A percentile compares a stretch with the other conserved stretches of the same genome.
phyloP scores from a whole-genome alignment of 2,888 invertebrate genomes.

The Escarpia spicata region DNA sequence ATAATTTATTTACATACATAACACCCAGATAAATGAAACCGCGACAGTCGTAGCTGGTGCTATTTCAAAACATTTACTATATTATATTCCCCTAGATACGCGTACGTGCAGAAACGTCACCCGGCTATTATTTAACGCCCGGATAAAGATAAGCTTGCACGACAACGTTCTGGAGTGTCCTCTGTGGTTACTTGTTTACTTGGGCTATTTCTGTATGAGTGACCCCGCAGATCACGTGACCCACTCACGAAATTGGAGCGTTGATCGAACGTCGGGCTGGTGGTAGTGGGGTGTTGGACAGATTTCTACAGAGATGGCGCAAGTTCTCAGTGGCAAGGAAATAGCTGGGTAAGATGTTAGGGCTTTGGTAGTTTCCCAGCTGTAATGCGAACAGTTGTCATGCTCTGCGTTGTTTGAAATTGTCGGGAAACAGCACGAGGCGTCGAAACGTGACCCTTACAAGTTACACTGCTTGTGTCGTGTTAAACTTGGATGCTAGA shows the following conservation, averaged over 20 bases:
- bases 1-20: too few species aligned
- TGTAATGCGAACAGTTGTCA: not conserved
- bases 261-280: conserved; percentile 20
- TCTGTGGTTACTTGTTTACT: not conserved
- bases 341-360: conserved; percentile 48
- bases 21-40: too few species aligned
- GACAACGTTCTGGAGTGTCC: not conserved
- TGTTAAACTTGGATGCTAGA: not conserved
- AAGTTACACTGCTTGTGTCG: not conserved
- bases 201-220: not conserved
- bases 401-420: not conserved
- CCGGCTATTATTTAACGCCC: too few species aligned
- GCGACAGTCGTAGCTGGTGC: too few species aligned
- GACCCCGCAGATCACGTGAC: conserved; percentile 9
- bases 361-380: not conserved
- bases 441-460: too few species aligned
- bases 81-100: too few species aligned
- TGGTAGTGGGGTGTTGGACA: not conserved
- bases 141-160: too few species aligned
- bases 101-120: too few species aligned
- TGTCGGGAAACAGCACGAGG: not conserved
- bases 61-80: too few species aligned
- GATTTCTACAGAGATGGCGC: conserved; percentile 44
- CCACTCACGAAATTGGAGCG: not conserved
- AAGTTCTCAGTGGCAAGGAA: conserved; percentile 52